phyloP scores from a whole-genome alignment of 2,113 vertebrate species.

The Anhinga rufa region DNA sequence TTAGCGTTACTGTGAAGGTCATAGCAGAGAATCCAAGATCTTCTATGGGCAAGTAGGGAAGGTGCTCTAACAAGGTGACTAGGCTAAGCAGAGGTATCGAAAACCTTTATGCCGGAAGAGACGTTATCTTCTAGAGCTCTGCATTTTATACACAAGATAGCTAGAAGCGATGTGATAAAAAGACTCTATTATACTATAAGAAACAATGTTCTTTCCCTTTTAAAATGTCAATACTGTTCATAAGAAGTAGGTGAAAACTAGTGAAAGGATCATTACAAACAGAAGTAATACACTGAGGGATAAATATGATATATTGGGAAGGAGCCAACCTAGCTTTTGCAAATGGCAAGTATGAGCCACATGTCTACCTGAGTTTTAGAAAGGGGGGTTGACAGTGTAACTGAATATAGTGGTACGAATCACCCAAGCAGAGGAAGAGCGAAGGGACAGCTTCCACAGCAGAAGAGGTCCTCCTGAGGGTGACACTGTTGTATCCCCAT shows the following conservation, averaged over 20 bases:
- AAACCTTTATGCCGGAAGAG: neutral
- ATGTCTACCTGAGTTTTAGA: neutral
- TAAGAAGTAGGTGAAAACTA: neutral
- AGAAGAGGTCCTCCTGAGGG: neutral
- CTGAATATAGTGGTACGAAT: neutral
- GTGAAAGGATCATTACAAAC: neutral
- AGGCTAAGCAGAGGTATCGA: neutral
- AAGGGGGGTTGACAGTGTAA: fast-evolving
- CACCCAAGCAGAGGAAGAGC: neutral
- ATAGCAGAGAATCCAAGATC: neutral
- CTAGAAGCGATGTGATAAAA: neutral
- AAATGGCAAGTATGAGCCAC: neutral
- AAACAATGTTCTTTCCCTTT: neutral
- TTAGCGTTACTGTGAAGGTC: neutral
- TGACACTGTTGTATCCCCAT: neutral
- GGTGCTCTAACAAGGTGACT: neutral
- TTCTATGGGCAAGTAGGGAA: fast-evolving
- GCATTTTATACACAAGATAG: neutral
- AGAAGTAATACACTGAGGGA: neutral
- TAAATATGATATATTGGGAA: neutral
- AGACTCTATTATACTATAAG: neutral
- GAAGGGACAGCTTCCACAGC: neutral
- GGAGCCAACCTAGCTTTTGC: neutral
- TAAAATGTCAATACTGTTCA: neutral
- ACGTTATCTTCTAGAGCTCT: neutral